These are phyloP conservation scores for Thunnus albacares DNA, from an alignment of 2,797 vertebrate species.

Conservation along the genomic window DNA sequence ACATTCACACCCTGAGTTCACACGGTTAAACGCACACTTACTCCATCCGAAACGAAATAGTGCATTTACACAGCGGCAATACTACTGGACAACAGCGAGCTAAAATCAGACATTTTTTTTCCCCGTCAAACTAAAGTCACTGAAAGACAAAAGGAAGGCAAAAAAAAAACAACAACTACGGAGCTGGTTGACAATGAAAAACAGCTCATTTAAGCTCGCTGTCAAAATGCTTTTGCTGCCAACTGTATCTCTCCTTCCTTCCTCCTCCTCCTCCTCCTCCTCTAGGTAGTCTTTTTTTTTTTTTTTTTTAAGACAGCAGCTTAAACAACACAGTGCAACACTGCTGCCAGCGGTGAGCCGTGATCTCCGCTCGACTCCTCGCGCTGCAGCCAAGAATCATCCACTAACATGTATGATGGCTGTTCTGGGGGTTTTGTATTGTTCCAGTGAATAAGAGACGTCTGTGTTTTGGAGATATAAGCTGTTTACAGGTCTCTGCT, in stretches of 20 bases:
- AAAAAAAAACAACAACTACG: background rate
- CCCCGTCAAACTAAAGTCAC: background rate
- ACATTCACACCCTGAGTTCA: constrained; percentile 39
- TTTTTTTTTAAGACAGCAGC: constrained; percentile 12
- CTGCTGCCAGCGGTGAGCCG: constrained; percentile 16
- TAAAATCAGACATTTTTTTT: background rate
- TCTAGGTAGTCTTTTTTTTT: background rate
- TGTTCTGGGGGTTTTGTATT: background rate
- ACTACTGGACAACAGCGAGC: background rate
- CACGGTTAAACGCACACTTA: background rate
- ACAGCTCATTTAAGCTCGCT: background rate
- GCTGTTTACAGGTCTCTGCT: background rate
- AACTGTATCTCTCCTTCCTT: background rate
- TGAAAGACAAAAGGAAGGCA: background rate
- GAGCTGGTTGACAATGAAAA: background rate
- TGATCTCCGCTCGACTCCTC: background rate
- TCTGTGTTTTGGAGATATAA: background rate
- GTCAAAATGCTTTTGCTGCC: background rate
- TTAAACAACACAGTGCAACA: constrained; percentile 25
- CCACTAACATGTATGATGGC: background rate
- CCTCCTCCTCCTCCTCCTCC: background rate
- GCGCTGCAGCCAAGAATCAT: background rate
- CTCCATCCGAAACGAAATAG: constrained; percentile 19
- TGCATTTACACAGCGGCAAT: constrained; percentile 38
- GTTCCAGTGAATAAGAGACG: background rate